phyloP scores from a whole-genome alignment of 2,113 vertebrate genomes.

The Hemiscyllium ocellatum region DNA sequence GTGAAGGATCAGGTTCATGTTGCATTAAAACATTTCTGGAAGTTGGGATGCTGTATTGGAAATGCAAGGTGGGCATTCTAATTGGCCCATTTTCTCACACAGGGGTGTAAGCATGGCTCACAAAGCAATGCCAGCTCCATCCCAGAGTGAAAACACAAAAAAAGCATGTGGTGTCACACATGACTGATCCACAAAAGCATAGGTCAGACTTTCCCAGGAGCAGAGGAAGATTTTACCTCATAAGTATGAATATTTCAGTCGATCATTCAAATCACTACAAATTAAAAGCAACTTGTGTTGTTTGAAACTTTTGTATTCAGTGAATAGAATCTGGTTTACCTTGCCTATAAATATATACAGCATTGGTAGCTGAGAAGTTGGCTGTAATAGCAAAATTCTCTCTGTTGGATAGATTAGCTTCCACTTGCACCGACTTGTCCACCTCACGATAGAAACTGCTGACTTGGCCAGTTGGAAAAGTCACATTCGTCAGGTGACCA shows the following conservation, averaged over 20 bases:
- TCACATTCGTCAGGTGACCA: slow-evolving; percentile 85
- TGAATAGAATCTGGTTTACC: slow-evolving; percentile 55
- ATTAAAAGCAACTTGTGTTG: background rate
- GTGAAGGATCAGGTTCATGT: background rate
- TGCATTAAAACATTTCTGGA: background rate
- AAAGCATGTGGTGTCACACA: background rate
- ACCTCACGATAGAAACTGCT: slow-evolving; percentile 82
- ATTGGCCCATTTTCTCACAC: background rate
- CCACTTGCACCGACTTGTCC: slow-evolving; percentile 80
- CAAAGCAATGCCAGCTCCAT: background rate
- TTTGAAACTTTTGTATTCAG: background rate
- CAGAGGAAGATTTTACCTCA: background rate
- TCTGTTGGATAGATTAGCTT: slow-evolving; percentile 75
- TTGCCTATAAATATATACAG: slow-evolving; percentile 85
- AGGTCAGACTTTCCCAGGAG: background rate
- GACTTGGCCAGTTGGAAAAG: slow-evolving; percentile 85
- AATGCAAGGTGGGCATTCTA: background rate
- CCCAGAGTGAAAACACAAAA: background rate
- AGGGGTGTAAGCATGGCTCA: too few relatives aligned
- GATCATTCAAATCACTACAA: background rate
- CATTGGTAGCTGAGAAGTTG: slow-evolving; percentile 85
- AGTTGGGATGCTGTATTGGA: too few relatives aligned
- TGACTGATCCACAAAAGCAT: background rate
- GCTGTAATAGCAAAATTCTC: slow-evolving; percentile 86
- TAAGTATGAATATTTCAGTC: background rate